Conservation (phyloP, 2,113 vertebrate species). For the Harpagus bidentatus region DNA sequence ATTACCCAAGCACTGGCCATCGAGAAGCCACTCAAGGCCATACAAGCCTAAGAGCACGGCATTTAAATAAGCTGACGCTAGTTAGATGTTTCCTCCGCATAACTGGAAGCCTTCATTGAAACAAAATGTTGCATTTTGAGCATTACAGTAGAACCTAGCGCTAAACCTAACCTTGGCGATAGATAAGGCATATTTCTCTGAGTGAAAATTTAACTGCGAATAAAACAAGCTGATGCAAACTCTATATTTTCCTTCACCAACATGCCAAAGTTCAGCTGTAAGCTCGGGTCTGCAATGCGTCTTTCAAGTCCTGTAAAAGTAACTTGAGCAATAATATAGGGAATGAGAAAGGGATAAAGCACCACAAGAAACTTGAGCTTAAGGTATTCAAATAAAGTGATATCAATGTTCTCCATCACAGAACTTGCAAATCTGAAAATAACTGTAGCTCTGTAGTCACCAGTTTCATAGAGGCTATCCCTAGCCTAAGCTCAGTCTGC, state of each 20-base stretch:
- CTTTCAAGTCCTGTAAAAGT: neutral
- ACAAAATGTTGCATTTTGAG: neutral
- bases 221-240: slow-evolving; percentile 24
- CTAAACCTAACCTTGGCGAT: neutral
- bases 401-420: neutral
- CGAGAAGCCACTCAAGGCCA: neutral
- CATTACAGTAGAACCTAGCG: neutral
- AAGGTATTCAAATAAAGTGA: neutral
- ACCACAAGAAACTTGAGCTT: neutral
- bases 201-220: neutral
- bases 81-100: neutral
- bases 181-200: neutral
- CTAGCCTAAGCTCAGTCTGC: neutral
- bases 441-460: neutral
- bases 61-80: neutral
- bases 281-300: neutral
- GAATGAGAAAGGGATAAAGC: neutral
- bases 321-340: neutral
- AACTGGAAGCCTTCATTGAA: slow-evolving; percentile 9
- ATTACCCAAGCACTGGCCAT: neutral
- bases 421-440: neutral
- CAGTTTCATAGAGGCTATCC: neutral
- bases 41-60: neutral
- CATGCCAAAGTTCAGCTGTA: neutral
- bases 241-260: neutral